Percentiles rank a stretch among this genome's conserved stretches.
Evolutionary conservation across 2,797 vertebrate genomes (phyloP).

Genomic region (Gambelia wislizenii): DNA sequence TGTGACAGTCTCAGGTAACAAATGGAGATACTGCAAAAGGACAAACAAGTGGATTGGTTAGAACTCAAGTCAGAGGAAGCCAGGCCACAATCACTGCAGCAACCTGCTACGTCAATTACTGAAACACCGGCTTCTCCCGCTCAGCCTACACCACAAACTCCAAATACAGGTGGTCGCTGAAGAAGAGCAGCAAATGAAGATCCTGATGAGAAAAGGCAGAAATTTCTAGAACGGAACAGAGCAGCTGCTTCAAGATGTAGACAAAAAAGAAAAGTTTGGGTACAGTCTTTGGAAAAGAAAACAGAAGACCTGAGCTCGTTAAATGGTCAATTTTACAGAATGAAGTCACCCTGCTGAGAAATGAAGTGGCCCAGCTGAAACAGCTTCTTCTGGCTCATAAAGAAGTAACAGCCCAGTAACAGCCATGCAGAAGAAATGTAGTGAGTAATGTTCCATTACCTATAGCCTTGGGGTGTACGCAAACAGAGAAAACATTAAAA

Average conservation of each 20-base stretch:
- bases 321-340: slow-evolving; percentile 96
- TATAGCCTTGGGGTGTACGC: slow-evolving; percentile 82
- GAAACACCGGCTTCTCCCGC: slow-evolving; percentile 95
- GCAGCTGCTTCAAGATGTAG: slow-evolving; percentile 95
- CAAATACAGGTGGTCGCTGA: slow-evolving; percentile 91
- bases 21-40: slow-evolving; percentile 90
- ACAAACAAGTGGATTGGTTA: slow-evolving; percentile 86
- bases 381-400: slow-evolving; percentile 99
- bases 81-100: slow-evolving; percentile 90
- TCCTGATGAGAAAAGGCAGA: slow-evolving; percentile 96
- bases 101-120: slow-evolving; percentile 97
- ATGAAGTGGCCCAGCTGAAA: slow-evolving; percentile 99
- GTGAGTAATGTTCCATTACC: slow-evolving; percentile 98
- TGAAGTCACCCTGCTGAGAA: slow-evolving; percentile 99
- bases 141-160: slow-evolving; percentile 89
- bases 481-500: slow-evolving; percentile 77
- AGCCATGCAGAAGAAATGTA: slow-evolving; percentile 99
- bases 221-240: slow-evolving; percentile 95
- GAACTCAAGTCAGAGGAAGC: slow-evolving; percentile 87
- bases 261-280: slow-evolving; percentile 99
- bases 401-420: slow-evolving; percentile 99
- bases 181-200: slow-evolving; percentile 95
- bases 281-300: slow-evolving; percentile 95
- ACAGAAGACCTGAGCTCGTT: slow-evolving; percentile 91
- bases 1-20: slow-evolving; percentile 94